Conservation (phyloP, 2,113 vertebrate genomes). For the Elanoides forficatus region DNA sequence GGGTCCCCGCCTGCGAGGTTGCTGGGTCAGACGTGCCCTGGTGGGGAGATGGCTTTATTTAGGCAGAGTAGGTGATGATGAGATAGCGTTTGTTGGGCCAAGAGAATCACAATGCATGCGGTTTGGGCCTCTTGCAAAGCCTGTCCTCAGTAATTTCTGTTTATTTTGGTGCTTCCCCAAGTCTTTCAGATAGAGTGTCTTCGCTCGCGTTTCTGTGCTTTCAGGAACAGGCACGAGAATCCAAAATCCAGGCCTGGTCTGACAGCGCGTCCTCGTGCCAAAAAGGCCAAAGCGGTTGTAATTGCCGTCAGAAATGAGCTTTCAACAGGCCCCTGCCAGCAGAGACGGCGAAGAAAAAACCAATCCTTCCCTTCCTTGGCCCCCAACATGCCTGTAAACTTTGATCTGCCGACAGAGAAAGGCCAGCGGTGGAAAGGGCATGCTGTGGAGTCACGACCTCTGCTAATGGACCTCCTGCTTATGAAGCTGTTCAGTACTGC, state of each 20-base stretch:
- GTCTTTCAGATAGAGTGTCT: background rate
- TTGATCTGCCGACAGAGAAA: background rate
- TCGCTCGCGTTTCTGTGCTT: background rate
- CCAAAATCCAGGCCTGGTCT: background rate
- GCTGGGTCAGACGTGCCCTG: background rate
- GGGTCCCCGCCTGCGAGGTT: background rate
- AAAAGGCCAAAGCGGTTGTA: background rate
- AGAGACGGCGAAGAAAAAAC: background rate
- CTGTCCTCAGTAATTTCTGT: background rate
- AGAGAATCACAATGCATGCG: background rate
- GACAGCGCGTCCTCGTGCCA: background rate
- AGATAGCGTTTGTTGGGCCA: background rate
- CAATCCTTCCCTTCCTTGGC: background rate
- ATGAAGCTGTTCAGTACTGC: background rate
- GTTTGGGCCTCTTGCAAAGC: background rate
- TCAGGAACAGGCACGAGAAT: background rate
- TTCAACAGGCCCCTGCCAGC: background rate
- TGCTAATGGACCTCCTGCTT: background rate
- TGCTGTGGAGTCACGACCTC: background rate
- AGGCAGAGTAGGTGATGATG: constrained; percentile 14
- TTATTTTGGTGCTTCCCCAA: background rate
- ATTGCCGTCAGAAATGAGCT: constrained; percentile 15
- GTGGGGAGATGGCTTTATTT: background rate
- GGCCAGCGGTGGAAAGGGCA: background rate
- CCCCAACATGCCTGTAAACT: background rate